A percentile compares a stretch with the other conserved stretches of the same genome.
Conservation (phyloP, 2,797 vertebrate species). For the Ispidina picta region DNA sequence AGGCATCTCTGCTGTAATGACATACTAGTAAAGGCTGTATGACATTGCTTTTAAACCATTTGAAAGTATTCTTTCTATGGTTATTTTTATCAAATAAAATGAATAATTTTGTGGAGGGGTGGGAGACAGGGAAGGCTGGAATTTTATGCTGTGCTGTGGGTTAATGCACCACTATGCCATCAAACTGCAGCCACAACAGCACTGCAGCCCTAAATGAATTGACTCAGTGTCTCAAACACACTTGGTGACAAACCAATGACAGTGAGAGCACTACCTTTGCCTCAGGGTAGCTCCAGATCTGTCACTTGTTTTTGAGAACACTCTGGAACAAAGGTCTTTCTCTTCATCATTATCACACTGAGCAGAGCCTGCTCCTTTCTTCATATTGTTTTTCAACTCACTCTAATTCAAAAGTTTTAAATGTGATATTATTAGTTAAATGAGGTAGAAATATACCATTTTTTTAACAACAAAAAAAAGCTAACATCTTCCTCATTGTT, state of each 20-base stretch:
- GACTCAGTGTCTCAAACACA: neutral
- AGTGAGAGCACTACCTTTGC: neutral
- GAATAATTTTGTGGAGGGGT: neutral
- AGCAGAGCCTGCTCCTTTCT: neutral
- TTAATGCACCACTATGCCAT: neutral
- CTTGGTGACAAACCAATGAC: neutral
- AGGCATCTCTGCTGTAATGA: constrained; percentile 48
- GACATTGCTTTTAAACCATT: constrained; percentile 64
- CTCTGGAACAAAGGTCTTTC: neutral
- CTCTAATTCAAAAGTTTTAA: neutral
- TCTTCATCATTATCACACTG: neutral
- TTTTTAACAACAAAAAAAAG: neutral
- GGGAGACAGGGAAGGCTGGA: neutral
- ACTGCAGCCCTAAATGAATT: neutral
- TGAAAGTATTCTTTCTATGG: constrained; percentile 60
- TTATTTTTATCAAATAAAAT: neutral
- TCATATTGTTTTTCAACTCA: neutral
- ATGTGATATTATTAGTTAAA: neutral
- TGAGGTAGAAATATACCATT: neutral
- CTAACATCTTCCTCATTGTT: neutral
- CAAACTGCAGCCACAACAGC: neutral
- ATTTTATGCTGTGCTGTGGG: neutral
- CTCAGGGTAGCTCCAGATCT: neutral
- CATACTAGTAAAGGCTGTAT: constrained; percentile 73
- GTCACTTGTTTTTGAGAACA: neutral